Percentiles rank a stretch among this genome's conserved stretches.
Conservation (phyloP, 2,797 vertebrate genomes). For the Orientallactaga sibirica region DNA sequence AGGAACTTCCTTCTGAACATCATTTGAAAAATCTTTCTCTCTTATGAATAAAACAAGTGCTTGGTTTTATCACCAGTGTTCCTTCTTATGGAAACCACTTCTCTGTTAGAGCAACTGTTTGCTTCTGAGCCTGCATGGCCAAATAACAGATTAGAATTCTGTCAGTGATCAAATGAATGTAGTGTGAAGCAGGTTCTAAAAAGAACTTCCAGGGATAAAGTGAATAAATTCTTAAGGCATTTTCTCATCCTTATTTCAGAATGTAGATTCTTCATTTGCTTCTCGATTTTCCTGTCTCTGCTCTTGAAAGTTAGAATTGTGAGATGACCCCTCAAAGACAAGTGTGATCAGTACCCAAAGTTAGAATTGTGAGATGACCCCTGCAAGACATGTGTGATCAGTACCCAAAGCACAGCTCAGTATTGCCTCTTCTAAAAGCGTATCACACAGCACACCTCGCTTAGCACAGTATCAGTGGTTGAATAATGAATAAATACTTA, state of each 20-base stretch:
- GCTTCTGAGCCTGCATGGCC: neutral
- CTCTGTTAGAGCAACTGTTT: neutral
- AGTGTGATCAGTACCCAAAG: neutral
- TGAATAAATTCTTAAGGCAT: neutral
- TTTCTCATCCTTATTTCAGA: neutral
- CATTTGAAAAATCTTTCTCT: constrained; percentile 32
- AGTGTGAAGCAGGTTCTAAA: neutral
- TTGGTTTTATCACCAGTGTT: constrained; percentile 13
- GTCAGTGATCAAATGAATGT: neutral
- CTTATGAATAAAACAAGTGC: constrained; percentile 44
- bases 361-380: neutral
- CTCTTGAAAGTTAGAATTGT: neutral
- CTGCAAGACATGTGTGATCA: neutral
- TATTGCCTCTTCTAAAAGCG: neutral
- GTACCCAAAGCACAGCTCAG: neutral
- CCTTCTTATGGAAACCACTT: neutral
- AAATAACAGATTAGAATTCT: neutral
- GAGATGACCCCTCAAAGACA: neutral
- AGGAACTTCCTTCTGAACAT: constrained; percentile 30
- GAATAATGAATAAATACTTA: neutral
- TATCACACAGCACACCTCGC: neutral
- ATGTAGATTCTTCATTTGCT: constrained; percentile 21
- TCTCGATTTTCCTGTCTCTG: neutral
- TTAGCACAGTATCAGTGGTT: neutral
- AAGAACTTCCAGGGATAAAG: neutral